Evolutionary conservation across 1,140 invertebrate species (phyloP), one percentile per base, ranked within the genome.

Genomic region (Euglossa dilemma): DNA sequence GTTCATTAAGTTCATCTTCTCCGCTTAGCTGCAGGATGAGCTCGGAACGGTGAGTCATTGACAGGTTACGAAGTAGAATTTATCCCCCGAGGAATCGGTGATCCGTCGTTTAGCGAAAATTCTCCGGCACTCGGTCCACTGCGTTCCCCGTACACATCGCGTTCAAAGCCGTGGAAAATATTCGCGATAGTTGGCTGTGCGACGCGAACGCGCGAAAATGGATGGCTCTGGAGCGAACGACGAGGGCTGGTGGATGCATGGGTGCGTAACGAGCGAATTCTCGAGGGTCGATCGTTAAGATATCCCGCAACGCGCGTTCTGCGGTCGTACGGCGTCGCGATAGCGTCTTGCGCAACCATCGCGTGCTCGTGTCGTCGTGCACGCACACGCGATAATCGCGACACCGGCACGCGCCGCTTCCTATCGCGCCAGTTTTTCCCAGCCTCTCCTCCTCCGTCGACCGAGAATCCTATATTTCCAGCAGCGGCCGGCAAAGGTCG

Each of bases 201-300:
- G 16, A 64, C 28, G 8, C 28, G 18, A 1, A 45, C 18, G 23
- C 64, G 20, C 23, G 43, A 7, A 28, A 63, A 43, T 23, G 52
- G 5, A 12, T 16, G 28, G 28, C 2, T 36, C 6, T 18, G 8
- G 59, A 28, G 25, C 59, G 6, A 9, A 28, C 25, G 25, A 36
- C 28, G 28, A 25, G 28, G n/a, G 25, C 25, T 4, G 1, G 25
- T 20, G 81, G 89, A 90, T 90, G 89, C 87, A 89, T 84, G 61
- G 66, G 50, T 43, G 75, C 70, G 85, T 86, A 88, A 89, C 81
- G 83, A 71, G 43, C 77, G 47, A 43, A 67, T 80, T 82, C 82
- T 85, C 75, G 64, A 87, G 80, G 43, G 75, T 23, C 70, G 47
- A 66, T 90, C 90, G 85, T 90, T 85, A 85, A 82, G 84, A 86